Conservation (phyloP, 2,113 vertebrate species). For the Ictalurus punctatus region DNA sequence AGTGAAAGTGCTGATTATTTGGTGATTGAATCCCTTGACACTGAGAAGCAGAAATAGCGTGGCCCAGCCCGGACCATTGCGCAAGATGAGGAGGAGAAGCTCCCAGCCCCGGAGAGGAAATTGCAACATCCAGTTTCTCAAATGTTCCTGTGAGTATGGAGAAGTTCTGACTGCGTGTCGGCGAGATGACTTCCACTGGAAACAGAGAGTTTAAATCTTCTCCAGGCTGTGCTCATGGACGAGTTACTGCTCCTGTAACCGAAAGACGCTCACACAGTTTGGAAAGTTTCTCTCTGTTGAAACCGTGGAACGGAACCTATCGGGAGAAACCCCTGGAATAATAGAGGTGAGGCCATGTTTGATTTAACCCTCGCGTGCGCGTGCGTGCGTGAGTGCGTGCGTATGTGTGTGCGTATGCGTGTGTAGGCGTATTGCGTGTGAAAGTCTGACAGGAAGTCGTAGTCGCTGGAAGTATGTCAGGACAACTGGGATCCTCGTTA, state of each 20-base stretch:
- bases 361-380: not conserved
- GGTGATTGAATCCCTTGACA: not conserved
- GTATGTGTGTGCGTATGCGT: too few species aligned
- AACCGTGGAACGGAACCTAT: too few species aligned
- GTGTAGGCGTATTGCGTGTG: not conserved
- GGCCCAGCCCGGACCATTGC: not conserved
- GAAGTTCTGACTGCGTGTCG: slow-evolving; percentile 6
- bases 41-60: not conserved
- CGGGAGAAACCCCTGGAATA: too few species aligned
- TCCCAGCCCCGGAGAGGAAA: slow-evolving; percentile 27
- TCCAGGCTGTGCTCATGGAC: not conserved
- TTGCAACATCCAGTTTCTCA: slow-evolving; percentile 46
- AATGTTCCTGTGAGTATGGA: slow-evolving; percentile 20
- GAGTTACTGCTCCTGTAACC: not conserved
- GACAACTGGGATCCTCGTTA: not conserved
- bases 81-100: slow-evolving; percentile 6
- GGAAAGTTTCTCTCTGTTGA: not conserved
- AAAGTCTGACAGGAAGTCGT: not conserved
- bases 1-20: not conserved
- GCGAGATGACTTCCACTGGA: not conserved
- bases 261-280: not conserved
- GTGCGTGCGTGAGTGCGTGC: too few species aligned
- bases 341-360: slow-evolving; percentile 2
- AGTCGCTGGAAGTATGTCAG: not conserved
- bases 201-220: not conserved